Conservation (phyloP, 1,140 invertebrate species). For the Chironomus striatipennis region DNA sequence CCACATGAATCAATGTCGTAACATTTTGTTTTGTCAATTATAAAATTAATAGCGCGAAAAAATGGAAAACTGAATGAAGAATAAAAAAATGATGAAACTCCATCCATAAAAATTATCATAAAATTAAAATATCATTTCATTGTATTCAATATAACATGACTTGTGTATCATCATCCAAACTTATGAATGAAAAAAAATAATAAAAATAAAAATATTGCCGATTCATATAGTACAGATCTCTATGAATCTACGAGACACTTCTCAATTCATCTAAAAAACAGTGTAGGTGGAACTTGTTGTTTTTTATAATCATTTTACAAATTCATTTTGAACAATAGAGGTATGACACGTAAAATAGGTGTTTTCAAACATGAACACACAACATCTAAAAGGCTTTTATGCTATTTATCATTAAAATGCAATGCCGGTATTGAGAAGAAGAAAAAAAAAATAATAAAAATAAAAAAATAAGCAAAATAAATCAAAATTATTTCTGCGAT, state of each 20-base stretch:
- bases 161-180: background rate
- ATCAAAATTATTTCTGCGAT: no score
- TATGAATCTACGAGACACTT: background rate
- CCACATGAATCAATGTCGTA: background rate
- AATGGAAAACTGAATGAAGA: no score
- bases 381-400: slow-evolving; percentile 22
- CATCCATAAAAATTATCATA: slow-evolving; percentile 22
- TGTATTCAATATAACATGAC: slow-evolving; percentile 6
- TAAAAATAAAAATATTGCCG: background rate
- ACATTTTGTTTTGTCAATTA: slow-evolving; percentile 14
- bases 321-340: slow-evolving; percentile 21
- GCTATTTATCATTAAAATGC: slow-evolving; percentile 15
- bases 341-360: slow-evolving; percentile 19
- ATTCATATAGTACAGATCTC: background rate
- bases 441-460: background rate
- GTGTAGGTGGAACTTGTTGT: slow-evolving; percentile 22
- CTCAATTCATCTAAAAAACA: background rate
- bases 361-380: slow-evolving; percentile 18
- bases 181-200: background rate
- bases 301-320: slow-evolving; percentile 23
- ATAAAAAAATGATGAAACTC: slow-evolving; percentile 1
- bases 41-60: background rate
- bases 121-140: slow-evolving; percentile 24
- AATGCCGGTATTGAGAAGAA: background rate
- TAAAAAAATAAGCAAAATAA: background rate